A percentile compares a stretch with the other conserved stretches of the same genome.
These are phyloP conservation scores for Eurytoma adleriae DNA, from an alignment of 2,888 invertebrate genomes.

Conservation along the genomic window DNA sequence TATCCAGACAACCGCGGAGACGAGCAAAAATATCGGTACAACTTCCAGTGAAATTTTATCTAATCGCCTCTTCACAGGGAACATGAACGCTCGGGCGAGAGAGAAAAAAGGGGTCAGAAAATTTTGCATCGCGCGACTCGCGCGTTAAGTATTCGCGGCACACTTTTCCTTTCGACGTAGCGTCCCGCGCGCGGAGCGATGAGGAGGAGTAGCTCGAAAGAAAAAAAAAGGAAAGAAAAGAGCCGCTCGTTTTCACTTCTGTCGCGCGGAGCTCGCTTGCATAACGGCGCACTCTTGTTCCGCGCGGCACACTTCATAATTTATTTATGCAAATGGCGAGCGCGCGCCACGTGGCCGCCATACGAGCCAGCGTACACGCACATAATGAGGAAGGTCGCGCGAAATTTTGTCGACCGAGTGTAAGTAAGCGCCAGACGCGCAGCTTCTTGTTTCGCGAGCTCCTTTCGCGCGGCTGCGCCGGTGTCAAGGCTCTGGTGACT, in stretches of 20 bases:
- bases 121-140: neutral
- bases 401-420: constrained; percentile 5
- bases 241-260: constrained; percentile 44
- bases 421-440: neutral
- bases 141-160: neutral
- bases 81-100: neutral
- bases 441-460: constrained; percentile 8
- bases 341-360: constrained; percentile 5
- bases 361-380: neutral
- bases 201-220: neutral
- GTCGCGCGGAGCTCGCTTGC: constrained; percentile 30
- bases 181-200: neutral
- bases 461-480: constrained; percentile 11
- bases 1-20: too few relatives aligned
- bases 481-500: constrained; percentile 36
- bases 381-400: constrained; percentile 44
- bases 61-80: too few relatives aligned
- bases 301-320: constrained; percentile 37
- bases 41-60: too few relatives aligned
- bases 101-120: constrained; percentile 16
- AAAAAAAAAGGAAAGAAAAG: neutral
- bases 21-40: too few relatives aligned
- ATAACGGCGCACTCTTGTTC: constrained; percentile 37
- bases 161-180: constrained; percentile 20
- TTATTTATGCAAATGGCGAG: constrained; percentile 49